These are phyloP conservation scores for Semnornis frantzii DNA, from an alignment of 2,113 vertebrate genomes.

Conservation along the genomic window DNA sequence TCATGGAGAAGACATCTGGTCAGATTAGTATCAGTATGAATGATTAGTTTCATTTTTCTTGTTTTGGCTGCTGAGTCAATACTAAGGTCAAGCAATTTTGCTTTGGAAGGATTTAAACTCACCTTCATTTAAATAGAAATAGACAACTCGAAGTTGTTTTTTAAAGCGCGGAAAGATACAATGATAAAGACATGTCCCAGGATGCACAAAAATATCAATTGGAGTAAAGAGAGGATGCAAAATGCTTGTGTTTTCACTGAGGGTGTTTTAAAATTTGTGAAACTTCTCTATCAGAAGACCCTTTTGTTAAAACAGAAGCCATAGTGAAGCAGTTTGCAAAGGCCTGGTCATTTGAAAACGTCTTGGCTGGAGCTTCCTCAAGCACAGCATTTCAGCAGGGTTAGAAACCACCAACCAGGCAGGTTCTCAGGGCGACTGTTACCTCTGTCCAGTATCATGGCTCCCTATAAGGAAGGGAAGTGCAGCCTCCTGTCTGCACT, in stretches of 20 bases:
- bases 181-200: neutral
- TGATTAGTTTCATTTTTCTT: slow-evolving; percentile 4
- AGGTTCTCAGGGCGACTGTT: neutral
- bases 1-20: slow-evolving; percentile 2
- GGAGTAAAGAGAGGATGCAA: neutral
- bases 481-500: too few relatives aligned
- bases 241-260: neutral
- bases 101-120: neutral
- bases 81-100: neutral
- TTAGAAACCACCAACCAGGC: neutral
- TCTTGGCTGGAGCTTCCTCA: neutral
- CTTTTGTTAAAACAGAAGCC: neutral
- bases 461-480: too few relatives aligned
- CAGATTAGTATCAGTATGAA: slow-evolving; percentile 9
- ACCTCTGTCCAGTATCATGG: rapidly evolving
- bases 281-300: neutral
- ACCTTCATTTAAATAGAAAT: neutral
- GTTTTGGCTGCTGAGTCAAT: neutral
- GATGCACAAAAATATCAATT: neutral
- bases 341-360: neutral
- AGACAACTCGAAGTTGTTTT: neutral
- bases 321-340: neutral
- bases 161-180: neutral
- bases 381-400: rapidly evolving
- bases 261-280: neutral